Conservation (phyloP, 2,888 invertebrate genomes). For the Rhagonycha lutea region DNA sequence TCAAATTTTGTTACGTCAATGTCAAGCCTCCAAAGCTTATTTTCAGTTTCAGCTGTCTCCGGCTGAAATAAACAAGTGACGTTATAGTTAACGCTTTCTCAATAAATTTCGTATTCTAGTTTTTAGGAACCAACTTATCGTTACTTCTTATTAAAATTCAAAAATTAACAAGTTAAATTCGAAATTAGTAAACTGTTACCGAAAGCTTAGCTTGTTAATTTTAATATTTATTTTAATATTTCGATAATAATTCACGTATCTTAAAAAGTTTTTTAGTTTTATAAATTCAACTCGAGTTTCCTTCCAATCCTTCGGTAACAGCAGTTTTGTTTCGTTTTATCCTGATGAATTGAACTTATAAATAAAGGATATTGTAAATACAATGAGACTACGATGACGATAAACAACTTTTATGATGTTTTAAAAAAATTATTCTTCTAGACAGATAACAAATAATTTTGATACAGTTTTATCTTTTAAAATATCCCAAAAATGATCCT, state of each 20-base stretch:
- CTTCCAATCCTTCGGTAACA: not conserved
- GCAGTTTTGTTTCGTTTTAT: not conserved
- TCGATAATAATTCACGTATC: not conserved
- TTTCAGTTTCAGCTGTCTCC: constrained; percentile 21
- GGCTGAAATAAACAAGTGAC: constrained; percentile 20
- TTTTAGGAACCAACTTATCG: not conserved
- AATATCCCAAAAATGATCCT: constrained; percentile 7
- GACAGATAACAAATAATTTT: constrained; percentile 2
- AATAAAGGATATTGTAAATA: not conserved
- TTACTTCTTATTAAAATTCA: too few relatives aligned
- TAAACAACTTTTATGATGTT: not conserved
- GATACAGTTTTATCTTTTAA: not conserved
- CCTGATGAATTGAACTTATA: not conserved
- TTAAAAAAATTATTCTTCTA: not conserved
- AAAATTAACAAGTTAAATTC: too few relatives aligned
- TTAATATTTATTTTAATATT: too few relatives aligned
- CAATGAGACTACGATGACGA: not conserved
- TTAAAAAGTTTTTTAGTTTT: not conserved
- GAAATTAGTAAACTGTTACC: not conserved
- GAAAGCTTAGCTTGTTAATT: not conserved
- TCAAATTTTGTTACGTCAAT: constrained; percentile 13
- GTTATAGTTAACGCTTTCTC: not conserved
- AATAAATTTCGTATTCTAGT: not conserved
- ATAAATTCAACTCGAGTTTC: not conserved
- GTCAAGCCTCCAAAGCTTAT: constrained; percentile 18